These are phyloP conservation scores for Zalophus californianus DNA, from an alignment of 2,797 vertebrate species.

Conservation along the genomic window DNA sequence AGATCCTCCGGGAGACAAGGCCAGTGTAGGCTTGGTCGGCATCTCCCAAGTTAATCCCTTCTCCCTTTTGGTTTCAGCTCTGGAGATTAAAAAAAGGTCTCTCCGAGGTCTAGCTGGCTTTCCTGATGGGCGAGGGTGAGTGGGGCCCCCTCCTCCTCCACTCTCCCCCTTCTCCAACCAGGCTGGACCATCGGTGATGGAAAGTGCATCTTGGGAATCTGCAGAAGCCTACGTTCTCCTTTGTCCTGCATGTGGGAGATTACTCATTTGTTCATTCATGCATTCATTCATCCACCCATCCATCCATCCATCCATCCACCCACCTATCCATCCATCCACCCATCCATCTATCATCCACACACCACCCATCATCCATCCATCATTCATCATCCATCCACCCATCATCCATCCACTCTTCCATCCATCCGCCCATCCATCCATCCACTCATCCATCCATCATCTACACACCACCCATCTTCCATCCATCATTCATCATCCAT, in stretches of 20 bases:
- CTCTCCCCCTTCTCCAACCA: background rate
- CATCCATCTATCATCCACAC: too few relatives aligned
- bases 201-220: background rate
- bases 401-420: too few relatives aligned
- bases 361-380: background rate
- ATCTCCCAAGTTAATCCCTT: background rate
- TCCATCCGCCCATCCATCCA: too few relatives aligned
- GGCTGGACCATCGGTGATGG: background rate
- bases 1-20: background rate
- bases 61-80: background rate
- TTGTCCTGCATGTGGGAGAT: background rate
- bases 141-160: background rate
- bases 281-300: fast-evolving
- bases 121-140: background rate
- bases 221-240: background rate
- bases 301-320: too few relatives aligned
- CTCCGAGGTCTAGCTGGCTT: background rate
- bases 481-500: background rate
- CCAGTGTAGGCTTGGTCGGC: background rate
- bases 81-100: background rate
- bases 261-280: background rate
- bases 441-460: too few relatives aligned
- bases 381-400: background rate
- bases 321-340: background rate
- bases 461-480: too few relatives aligned